These are phyloP conservation scores for Oreocharis arfaki DNA, from an alignment of 2,113 vertebrate genomes.

Conservation along the genomic window DNA sequence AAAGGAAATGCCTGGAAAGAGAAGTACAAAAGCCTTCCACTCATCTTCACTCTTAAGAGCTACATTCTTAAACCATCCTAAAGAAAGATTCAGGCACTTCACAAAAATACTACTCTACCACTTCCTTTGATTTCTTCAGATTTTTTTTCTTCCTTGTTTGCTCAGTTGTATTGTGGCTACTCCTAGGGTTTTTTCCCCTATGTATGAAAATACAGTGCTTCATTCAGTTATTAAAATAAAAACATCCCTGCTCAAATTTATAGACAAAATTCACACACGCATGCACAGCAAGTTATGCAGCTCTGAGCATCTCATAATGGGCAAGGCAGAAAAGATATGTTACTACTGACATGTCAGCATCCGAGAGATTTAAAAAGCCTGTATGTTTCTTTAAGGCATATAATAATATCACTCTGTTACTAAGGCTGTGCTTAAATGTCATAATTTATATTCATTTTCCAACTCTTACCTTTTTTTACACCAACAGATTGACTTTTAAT, in stretches of 20 bases:
- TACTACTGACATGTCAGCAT: background rate
- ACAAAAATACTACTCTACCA: background rate
- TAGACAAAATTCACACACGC: background rate
- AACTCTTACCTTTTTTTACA: background rate
- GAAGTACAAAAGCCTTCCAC: background rate
- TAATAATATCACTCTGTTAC: background rate
- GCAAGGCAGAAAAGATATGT: background rate
- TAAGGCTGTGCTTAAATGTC: background rate
- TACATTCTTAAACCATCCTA: background rate
- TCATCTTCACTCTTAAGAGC: background rate
- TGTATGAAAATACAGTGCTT: background rate
- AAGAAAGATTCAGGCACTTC: background rate
- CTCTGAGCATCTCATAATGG: background rate
- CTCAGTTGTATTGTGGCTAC: background rate
- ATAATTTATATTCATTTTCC: background rate
- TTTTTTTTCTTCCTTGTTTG: background rate
- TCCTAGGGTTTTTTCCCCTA: background rate
- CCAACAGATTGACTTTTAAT: background rate
- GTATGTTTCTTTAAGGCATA: background rate
- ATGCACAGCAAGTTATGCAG: background rate
- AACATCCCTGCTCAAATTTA: background rate
- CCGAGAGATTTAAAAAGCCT: background rate
- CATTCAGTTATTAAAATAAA: background rate
- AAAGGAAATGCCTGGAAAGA: background rate
- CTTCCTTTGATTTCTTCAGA: background rate